Evolutionary conservation across 1,140 invertebrate genomes (phyloP).

Genomic region (Matsumurasca onukii): DNA sequence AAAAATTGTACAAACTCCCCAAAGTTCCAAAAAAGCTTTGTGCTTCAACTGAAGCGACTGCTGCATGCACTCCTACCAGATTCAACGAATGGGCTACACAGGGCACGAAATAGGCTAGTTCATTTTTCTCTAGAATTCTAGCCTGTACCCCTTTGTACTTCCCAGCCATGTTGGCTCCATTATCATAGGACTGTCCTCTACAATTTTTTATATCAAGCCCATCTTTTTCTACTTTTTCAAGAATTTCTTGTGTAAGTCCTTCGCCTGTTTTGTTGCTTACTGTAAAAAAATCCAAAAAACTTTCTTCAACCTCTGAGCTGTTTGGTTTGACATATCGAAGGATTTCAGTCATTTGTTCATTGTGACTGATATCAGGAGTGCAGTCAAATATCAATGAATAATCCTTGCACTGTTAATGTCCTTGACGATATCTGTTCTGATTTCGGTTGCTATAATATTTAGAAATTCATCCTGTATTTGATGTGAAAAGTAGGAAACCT

Average conservation of each 20-base stretch:
- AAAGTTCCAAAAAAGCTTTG: too few species aligned
- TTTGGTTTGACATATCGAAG: background rate
- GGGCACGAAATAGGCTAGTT: too few species aligned
- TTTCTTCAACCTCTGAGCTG: background rate
- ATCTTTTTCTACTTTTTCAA: too few species aligned
- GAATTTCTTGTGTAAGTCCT: background rate
- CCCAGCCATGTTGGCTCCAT: too few species aligned
- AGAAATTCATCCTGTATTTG: background rate
- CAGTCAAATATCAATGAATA: background rate
- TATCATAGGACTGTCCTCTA: too few species aligned
- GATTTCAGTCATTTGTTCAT: background rate
- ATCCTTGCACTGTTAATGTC: background rate
- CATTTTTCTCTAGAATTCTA: too few species aligned
- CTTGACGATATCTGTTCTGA: background rate
- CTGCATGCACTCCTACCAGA: too few species aligned
- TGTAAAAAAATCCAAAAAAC: slow-evolving; percentile 4
- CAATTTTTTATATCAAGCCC: too few species aligned
- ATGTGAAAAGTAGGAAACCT: background rate
- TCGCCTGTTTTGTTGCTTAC: slow-evolving; percentile 1
- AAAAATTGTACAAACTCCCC: too few species aligned
- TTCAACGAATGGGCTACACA: slow-evolving; percentile 38
- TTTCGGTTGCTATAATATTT: background rate
- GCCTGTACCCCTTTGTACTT: too few species aligned
- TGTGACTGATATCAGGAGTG: slow-evolving; percentile 5
- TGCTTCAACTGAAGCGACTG: too few species aligned